Percentiles rank a stretch among this genome's conserved stretches.
phyloP scores from a whole-genome alignment of 2,113 vertebrate genomes.

The Corythoichthys intestinalis region DNA sequence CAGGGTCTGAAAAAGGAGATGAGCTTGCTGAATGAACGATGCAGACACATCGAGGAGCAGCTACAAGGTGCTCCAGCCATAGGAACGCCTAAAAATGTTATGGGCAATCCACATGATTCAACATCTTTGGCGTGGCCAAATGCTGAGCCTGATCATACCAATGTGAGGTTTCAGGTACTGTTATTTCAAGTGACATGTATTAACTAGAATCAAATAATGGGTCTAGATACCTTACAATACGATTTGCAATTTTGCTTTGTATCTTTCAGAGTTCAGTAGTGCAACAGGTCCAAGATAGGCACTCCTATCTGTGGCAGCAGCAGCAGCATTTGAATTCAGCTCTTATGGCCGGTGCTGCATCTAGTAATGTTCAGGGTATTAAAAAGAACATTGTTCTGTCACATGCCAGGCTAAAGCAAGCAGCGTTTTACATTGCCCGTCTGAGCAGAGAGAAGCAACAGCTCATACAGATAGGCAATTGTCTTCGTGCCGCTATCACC shows the following conservation, averaged over 20 bases:
- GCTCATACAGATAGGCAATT: constrained; percentile 84
- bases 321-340: constrained; percentile 29
- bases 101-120: not conserved
- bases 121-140: constrained; percentile 42
- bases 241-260: not conserved
- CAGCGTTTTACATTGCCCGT: constrained; percentile 67
- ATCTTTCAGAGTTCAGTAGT: not conserved
- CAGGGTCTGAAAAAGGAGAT: constrained; percentile 67
- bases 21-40: constrained; percentile 58
- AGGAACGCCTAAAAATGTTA: not conserved
- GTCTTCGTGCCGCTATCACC: constrained; percentile 73
- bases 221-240: too few relatives aligned
- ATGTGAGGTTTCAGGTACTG: constrained; percentile 71
- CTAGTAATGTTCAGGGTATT: not conserved
- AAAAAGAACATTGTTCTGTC: constrained; percentile 30
- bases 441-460: constrained; percentile 80
- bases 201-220: not conserved
- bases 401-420: constrained; percentile 74
- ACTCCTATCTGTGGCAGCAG: constrained; percentile 39
- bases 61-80: constrained; percentile 33
- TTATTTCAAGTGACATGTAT: not conserved
- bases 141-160: constrained; percentile 46
- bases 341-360: constrained; percentile 3
- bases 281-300: constrained; percentile 43
- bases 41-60: constrained; percentile 52